Evolutionary conservation across 2,888 invertebrate species (phyloP).

Genomic region (Linyphia triangularis): DNA sequence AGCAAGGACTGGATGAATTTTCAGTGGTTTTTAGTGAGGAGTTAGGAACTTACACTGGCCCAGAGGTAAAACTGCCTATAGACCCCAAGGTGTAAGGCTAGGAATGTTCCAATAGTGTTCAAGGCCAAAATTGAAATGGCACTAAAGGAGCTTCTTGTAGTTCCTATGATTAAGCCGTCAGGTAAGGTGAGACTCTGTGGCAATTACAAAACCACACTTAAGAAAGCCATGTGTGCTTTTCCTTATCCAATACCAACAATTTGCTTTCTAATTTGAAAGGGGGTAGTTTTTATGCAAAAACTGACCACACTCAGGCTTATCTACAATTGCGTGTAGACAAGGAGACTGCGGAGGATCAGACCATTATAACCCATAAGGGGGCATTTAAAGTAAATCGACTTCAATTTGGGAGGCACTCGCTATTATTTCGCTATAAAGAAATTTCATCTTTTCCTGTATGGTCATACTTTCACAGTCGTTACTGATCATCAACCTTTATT

Average conservation of each 20-base stretch:
- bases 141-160: not conserved
- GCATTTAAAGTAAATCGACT: conserved; percentile 63
- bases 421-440: conserved; percentile 76
- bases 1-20: not conserved
- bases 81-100: not conserved
- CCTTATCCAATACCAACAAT: conserved; percentile 61
- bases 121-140: not conserved
- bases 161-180: not conserved
- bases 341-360: not conserved
- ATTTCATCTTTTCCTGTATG: conserved; percentile 77
- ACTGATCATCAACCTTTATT: conserved; percentile 76
- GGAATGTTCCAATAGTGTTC: not conserved
- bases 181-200: too few species aligned
- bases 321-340: conserved; percentile 26
- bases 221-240: not conserved
- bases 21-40: not conserved
- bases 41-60: not conserved
- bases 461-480: conserved; percentile 69
- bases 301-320: conserved; percentile 44
- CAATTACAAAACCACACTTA: not conserved
- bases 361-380: conserved; percentile 22
- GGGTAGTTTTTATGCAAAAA: conserved; percentile 60
- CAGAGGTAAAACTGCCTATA: not conserved
- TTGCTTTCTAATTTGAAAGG: conserved; percentile 56
- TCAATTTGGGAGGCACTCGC: conserved; percentile 73